Conservation (phyloP, 2,888 invertebrate genomes). For the Diachrysia chrysitis region DNA sequence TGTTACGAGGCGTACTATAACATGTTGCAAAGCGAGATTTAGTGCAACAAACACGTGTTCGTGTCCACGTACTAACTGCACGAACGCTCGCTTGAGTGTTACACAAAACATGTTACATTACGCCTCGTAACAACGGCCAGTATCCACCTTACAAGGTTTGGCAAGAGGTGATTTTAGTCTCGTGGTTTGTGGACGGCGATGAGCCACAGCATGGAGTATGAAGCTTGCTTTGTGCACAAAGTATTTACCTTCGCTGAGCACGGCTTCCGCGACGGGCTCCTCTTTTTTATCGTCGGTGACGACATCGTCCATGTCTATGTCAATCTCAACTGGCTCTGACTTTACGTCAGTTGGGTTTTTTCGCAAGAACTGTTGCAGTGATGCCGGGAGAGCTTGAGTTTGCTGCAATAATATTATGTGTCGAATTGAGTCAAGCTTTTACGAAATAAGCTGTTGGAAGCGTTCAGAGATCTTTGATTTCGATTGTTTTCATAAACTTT, state of each 20-base stretch:
- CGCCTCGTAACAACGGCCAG: slow-evolving; percentile 6
- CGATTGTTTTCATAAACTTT: no score
- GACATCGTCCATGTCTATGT: slow-evolving; percentile 63
- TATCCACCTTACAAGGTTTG: not conserved
- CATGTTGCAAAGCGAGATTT: slow-evolving; percentile 5
- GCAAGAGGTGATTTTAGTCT: not conserved
- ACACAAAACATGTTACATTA: not conserved
- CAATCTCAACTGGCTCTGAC: slow-evolving; percentile 56
- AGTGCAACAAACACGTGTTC: not conserved
- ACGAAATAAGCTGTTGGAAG: no score
- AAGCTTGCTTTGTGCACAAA: not conserved
- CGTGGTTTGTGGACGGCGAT: not conserved
- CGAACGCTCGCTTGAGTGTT: no score
- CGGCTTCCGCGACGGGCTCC: slow-evolving; percentile 71
- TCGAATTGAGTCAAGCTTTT: not conserved
- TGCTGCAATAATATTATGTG: slow-evolving; percentile 68
- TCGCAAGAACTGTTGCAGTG: slow-evolving; percentile 83
- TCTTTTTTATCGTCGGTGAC: slow-evolving; percentile 59
- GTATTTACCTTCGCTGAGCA: slow-evolving; percentile 73
- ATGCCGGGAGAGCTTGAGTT: slow-evolving; percentile 78
- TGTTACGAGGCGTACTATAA: slow-evolving; percentile 9
- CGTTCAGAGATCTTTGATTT: no score
- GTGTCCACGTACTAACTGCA: no score
- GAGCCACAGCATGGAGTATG: slow-evolving; percentile 6
- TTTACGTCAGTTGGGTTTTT: slow-evolving; percentile 74